Evolutionary conservation across 2,888 invertebrate genomes (phyloP).

Genomic region (Calameuta pallipes): DNA sequence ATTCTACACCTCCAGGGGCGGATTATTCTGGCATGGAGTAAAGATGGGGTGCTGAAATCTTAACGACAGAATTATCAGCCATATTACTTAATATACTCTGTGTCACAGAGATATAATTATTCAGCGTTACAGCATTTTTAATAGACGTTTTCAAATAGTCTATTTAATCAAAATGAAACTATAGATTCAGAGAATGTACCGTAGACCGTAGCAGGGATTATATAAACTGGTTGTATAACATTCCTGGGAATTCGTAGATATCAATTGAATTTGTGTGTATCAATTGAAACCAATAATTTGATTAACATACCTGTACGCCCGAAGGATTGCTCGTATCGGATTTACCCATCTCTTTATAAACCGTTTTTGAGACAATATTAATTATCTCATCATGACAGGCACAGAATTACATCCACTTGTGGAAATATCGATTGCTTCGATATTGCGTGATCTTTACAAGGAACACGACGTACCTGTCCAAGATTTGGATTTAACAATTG

Average conservation of each 20-base stretch:
- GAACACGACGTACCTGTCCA: not conserved
- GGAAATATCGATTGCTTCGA: not conserved
- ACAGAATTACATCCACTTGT: not conserved
- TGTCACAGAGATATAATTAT: not conserved
- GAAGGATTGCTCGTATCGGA: not conserved
- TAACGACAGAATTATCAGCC: not conserved
- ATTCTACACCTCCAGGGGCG: constrained; percentile 49
- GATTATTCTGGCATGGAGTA: constrained; percentile 25
- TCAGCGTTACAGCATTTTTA: not conserved
- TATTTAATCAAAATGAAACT: not conserved
- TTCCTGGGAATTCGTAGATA: not conserved
- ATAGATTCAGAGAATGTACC: not conserved
- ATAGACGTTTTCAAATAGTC: not conserved
- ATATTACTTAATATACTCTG: not conserved
- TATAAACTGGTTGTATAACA: not conserved
- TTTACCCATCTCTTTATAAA: not conserved
- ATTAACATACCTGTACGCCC: not conserved
- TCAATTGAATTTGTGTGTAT: not conserved
- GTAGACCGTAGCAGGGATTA: not conserved
- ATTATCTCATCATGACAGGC: not conserved
- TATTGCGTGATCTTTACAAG: not conserved
- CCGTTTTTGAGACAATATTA: not conserved
- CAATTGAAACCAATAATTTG: not conserved
- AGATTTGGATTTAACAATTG: not conserved
- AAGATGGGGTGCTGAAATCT: constrained; percentile 22